A percentile compares a stretch with the other conserved stretches of the same genome.
phyloP scores from a whole-genome alignment of 2,797 vertebrate species.

The Thunnus albacares region DNA sequence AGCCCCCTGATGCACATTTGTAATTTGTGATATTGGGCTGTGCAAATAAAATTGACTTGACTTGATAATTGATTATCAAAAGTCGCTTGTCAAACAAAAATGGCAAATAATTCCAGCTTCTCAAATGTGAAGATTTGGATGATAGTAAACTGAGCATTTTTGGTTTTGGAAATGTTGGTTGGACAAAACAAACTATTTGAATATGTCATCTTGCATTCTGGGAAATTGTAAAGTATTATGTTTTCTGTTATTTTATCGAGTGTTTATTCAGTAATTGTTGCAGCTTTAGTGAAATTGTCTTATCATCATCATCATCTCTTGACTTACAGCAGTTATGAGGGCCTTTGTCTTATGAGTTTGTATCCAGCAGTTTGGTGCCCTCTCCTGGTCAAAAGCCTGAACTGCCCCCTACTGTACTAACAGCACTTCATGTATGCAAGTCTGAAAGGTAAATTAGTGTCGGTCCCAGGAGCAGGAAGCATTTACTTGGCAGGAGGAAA shows the following conservation, averaged over 20 bases:
- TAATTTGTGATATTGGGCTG: too few species aligned
- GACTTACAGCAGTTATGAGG: neutral
- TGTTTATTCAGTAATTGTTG: too few species aligned
- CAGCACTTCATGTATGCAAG: constrained; percentile 6
- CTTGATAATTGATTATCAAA: too few species aligned
- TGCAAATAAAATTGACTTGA: too few species aligned
- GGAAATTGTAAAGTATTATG: too few species aligned
- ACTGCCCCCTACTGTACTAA: neutral
- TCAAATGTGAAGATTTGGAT: too few species aligned
- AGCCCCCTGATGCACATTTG: too few species aligned
- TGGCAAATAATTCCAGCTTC: too few species aligned
- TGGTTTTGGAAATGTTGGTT: neutral
- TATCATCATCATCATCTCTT: too few species aligned
- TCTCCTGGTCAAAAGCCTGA: constrained; percentile 45
- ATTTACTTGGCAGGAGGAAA: constrained; percentile 45
- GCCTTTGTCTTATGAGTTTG: neutral
- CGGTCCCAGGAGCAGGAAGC: constrained; percentile 31
- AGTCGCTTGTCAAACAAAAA: too few species aligned
- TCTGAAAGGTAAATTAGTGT: constrained; percentile 13
- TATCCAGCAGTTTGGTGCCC: constrained; percentile 38
- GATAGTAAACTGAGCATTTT: neutral
- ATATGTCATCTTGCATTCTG: neutral
- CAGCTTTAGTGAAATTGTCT: neutral
- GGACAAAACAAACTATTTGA: too few species aligned
- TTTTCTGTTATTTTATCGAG: too few species aligned